Conservation (phyloP, 2,888 invertebrate species). For the Lycaena phlaeas region DNA sequence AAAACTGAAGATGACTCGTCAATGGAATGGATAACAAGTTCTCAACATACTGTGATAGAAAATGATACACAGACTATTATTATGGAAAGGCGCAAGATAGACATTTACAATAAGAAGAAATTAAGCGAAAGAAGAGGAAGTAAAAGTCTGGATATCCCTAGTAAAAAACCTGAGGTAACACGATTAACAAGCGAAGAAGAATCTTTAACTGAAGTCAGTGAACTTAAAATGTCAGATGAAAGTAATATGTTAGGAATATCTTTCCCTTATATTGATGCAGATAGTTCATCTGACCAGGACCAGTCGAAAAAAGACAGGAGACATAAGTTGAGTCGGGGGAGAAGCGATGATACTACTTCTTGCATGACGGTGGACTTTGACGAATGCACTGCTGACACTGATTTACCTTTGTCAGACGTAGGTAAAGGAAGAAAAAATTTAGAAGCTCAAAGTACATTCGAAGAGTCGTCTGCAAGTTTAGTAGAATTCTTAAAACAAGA, state of each 20-base stretch:
- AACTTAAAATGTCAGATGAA: conserved; percentile 70
- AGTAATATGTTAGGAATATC: conserved; percentile 61
- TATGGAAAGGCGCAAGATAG: conserved; percentile 74
- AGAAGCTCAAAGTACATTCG: conserved; percentile 74
- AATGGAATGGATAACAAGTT: conserved; percentile 61
- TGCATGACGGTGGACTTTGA: conserved; percentile 80
- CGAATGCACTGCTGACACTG: conserved; percentile 76
- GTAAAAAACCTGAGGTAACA: conserved; percentile 60
- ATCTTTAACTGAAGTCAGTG: conserved; percentile 78
- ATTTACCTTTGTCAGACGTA: conserved; percentile 68
- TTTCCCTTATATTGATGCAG: conserved; percentile 66
- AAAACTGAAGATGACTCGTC: conserved; percentile 63
- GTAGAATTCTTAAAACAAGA: conserved; percentile 63
- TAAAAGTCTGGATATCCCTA: conserved; percentile 43
- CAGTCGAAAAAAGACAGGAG: conserved; percentile 42
- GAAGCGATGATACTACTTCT: conserved; percentile 79
- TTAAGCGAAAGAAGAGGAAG: conserved; percentile 57
- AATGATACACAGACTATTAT: conserved; percentile 76
- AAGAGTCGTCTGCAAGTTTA: conserved; percentile 71
- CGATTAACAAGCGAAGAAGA: conserved; percentile 78
- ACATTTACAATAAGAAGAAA: conserved; percentile 72
- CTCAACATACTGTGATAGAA: conserved; percentile 57
- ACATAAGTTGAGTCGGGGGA: conserved; percentile 53
- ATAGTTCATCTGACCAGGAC: conserved; percentile 67
- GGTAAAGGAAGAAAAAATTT: conserved; percentile 38